Conservation (phyloP, 1,140 invertebrate genomes). For the Penaeus japonicus region DNA sequence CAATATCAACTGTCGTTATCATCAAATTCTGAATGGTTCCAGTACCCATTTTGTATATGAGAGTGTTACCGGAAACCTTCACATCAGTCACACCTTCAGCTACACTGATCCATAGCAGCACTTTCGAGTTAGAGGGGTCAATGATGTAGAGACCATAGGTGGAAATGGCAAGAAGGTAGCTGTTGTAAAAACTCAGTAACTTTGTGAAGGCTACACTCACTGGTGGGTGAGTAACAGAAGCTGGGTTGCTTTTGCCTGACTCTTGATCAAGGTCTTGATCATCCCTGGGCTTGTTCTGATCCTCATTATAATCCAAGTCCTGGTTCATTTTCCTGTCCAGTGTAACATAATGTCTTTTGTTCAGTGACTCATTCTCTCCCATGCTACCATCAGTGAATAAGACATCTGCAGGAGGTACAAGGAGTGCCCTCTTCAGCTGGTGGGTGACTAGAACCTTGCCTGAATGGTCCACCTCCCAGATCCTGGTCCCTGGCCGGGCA, state of each 20-base stretch:
- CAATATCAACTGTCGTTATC: constrained; percentile 43
- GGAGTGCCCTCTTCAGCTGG: constrained; percentile 38
- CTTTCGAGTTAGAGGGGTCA: constrained; percentile 32
- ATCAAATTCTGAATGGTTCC: constrained; percentile 41
- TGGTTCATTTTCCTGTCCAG: too few species aligned
- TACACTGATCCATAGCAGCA: constrained; percentile 39
- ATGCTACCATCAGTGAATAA: constrained; percentile 28
- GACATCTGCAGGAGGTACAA: constrained; percentile 26
- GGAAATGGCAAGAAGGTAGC: constrained; percentile 42
- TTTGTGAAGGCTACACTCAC: constrained; percentile 47
- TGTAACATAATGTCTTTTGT: not conserved
- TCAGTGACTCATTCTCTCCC: constrained; percentile 11
- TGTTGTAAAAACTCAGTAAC: constrained; percentile 37
- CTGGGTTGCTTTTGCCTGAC: not conserved
- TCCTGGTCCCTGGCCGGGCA: constrained; percentile 37
- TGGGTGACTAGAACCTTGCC: constrained; percentile 47
- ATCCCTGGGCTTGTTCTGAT: too few species aligned
- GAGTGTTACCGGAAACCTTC: constrained; percentile 31
- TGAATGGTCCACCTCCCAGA: constrained; percentile 42
- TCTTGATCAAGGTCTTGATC: too few species aligned
- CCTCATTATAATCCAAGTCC: too few species aligned
- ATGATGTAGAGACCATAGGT: constrained; percentile 35
- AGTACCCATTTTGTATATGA: constrained; percentile 31
- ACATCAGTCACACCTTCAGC: constrained; percentile 36
- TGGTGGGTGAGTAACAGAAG: constrained; percentile 6